Percentiles rank a stretch among this genome's conserved stretches.
Evolutionary conservation across 2,888 invertebrate genomes (phyloP).

Genomic region (Drosophila limbata): DNA sequence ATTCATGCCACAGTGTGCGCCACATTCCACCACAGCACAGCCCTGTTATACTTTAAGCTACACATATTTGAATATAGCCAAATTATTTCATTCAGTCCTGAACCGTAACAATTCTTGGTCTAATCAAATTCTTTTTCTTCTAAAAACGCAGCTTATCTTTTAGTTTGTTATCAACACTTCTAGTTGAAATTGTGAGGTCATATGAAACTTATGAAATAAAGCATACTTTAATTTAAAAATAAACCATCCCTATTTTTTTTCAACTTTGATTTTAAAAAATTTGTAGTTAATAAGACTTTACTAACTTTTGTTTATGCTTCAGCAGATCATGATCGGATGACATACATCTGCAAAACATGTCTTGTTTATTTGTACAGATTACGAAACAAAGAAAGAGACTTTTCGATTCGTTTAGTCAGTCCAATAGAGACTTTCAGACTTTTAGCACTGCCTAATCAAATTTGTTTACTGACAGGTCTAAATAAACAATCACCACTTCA

Average conservation of each 20-base stretch:
- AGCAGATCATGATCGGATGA: background rate
- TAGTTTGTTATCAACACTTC: conserved; percentile 21
- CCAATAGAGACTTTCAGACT: background rate
- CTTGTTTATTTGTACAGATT: conserved; percentile 2
- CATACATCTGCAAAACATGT: background rate
- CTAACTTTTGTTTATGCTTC: conserved; percentile 3
- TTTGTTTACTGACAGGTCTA: background rate
- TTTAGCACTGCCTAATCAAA: background rate
- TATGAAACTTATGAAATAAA: background rate
- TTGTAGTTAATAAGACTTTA: background rate
- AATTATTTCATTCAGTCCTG: background rate
- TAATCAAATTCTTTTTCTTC: background rate
- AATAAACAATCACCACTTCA: conserved; percentile 16
- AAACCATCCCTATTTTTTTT: background rate
- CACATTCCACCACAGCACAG: conserved; percentile 6
- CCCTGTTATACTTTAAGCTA: background rate
- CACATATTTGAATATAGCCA: background rate
- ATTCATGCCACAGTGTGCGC: conserved; percentile 33
- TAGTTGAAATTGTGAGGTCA: background rate
- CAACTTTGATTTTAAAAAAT: background rate
- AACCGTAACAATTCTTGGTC: too few species aligned
- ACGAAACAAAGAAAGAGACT: conserved; percentile 1
- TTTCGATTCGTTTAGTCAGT: background rate
- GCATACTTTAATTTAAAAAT: background rate
- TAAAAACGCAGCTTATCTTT: conserved; percentile 27